A percentile compares a stretch with the other conserved stretches of the same genome.
These are phyloP conservation scores for Phoeniculus purpureus DNA, from an alignment of 2,797 vertebrate species.

Conservation along the genomic window DNA sequence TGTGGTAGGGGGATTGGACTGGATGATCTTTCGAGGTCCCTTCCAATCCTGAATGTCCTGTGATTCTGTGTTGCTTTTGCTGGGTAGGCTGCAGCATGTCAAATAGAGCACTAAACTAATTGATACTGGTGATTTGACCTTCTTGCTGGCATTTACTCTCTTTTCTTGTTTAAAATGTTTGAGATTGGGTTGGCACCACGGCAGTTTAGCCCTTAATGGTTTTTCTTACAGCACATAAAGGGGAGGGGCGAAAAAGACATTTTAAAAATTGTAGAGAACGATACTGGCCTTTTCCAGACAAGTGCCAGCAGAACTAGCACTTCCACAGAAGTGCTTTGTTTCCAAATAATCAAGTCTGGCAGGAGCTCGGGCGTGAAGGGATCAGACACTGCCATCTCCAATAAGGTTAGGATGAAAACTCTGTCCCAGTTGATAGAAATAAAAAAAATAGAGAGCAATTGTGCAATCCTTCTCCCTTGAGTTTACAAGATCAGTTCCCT, in stretches of 20 bases:
- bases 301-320: constrained; percentile 10
- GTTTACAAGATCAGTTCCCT: background rate
- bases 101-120: background rate
- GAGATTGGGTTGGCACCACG: background rate
- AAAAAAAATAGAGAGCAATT: background rate
- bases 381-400: constrained; percentile 37
- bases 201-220: background rate
- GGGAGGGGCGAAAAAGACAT: no score
- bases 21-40: no score
- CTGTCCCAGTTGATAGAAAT: background rate
- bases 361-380: constrained; percentile 37
- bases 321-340: constrained; percentile 38
- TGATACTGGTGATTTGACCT: background rate
- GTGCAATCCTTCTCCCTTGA: background rate
- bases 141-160: background rate
- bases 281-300: constrained; percentile 40
- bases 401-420: constrained; percentile 57
- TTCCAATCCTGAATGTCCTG: no score
- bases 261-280: background rate
- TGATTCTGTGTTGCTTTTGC: background rate
- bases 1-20: no score
- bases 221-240: background rate
- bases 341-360: constrained; percentile 54
- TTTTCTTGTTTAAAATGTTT: background rate
- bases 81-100: accelerated